Evolutionary conservation across 2,888 invertebrate genomes (phyloP).

Genomic region (Drosophila longiperda): DNA sequence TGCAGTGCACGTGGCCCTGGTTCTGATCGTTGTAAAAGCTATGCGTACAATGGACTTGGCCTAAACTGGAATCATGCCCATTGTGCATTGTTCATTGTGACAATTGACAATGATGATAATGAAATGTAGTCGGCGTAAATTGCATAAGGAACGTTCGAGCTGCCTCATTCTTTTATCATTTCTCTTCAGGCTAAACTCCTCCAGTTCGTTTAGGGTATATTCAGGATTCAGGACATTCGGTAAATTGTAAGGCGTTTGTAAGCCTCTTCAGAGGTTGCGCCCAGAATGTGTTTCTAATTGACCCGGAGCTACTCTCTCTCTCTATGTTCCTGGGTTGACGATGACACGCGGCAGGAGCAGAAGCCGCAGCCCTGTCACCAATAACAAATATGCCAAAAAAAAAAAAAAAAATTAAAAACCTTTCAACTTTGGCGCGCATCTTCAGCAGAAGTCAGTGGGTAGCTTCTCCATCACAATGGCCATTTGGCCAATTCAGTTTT

Average conservation of each 20-base stretch:
- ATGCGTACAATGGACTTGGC: constrained; percentile 30
- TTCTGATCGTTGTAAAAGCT: constrained; percentile 11
- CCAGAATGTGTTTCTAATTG: constrained; percentile 74
- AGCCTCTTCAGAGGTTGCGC: constrained; percentile 80
- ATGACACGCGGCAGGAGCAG: constrained; percentile 74
- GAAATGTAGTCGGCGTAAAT: constrained; percentile 75
- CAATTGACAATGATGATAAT: constrained; percentile 61
- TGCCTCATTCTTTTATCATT: constrained; percentile 36
- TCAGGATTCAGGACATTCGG: constrained; percentile 3
- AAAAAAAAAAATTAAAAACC: constrained; percentile 29
- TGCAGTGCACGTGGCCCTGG: constrained; percentile 64
- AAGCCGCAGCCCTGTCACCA: constrained; percentile 67
- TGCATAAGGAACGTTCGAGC: constrained; percentile 65
- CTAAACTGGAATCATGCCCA: constrained; percentile 46
- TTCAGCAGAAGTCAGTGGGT: constrained; percentile 69
- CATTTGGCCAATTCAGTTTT: constrained; percentile 32
- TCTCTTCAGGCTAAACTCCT: constrained; percentile 2
- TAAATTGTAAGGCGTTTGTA: constrained; percentile 67
- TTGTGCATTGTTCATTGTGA: constrained; percentile 27
- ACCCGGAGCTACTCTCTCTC: constrained; percentile 14
- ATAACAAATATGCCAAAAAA: constrained; percentile 12
- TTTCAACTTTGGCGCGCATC: constrained; percentile 62
- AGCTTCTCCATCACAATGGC: constrained; percentile 41
- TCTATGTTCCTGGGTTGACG: neutral
- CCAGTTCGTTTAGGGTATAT: constrained; percentile 7